Conservation (phyloP, 1,140 invertebrate species). For the Zaprionus nigranus region DNA sequence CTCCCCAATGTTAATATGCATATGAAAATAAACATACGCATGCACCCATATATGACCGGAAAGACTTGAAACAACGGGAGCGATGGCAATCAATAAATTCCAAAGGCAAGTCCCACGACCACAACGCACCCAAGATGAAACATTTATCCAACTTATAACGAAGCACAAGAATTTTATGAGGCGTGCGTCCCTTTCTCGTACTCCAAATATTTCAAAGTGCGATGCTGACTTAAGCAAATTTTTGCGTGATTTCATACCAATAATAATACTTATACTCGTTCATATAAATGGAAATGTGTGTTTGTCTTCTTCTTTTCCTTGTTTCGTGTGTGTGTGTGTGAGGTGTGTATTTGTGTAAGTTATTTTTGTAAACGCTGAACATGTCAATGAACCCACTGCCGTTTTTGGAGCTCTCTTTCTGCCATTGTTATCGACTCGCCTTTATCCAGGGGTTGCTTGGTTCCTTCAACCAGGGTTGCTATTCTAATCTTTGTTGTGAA, state of each 20-base stretch:
- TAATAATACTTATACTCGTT: constrained; percentile 6
- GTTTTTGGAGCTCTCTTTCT: constrained; percentile 28
- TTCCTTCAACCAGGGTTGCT: constrained; percentile 16
- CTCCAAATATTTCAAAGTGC: constrained; percentile 21
- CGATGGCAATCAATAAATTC: constrained; percentile 71
- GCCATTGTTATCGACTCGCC: constrained; percentile 14
- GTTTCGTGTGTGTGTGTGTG: constrained; percentile 1
- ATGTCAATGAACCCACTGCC: constrained; percentile 63
- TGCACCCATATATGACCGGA: not conserved
- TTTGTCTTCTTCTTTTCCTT: not conserved
- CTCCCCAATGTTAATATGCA: constrained; percentile 30
- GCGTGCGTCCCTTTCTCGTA: not conserved
- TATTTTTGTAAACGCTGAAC: constrained; percentile 40
- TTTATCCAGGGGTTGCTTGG: constrained; percentile 28
- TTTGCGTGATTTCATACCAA: constrained; percentile 30
- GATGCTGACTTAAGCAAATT: constrained; percentile 64
- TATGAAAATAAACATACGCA: not conserved
- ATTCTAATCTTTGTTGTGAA: constrained; percentile 21
- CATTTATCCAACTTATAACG: constrained; percentile 31
- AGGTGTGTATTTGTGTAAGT: constrained; percentile 21
- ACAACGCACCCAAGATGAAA: constrained; percentile 17
- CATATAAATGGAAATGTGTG: not conserved
- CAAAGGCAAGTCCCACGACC: constrained; percentile 40
- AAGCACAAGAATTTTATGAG: constrained; percentile 14
- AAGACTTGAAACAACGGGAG: constrained; percentile 32